Evolutionary conservation across 2,113 vertebrate genomes (phyloP).

Genomic region (Myanophis thanlyinensis): DNA sequence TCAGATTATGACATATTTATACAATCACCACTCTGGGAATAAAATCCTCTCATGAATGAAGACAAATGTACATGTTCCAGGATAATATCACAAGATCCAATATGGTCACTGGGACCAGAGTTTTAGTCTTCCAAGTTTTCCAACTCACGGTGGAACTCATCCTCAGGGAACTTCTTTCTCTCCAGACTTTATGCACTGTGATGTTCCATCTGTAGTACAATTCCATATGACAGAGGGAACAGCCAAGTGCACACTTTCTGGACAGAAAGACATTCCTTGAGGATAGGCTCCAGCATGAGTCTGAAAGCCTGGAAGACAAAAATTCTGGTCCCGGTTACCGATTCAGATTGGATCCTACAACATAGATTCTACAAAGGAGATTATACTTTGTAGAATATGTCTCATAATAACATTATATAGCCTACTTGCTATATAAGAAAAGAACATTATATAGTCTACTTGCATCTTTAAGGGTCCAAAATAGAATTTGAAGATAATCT

Average conservation of each 20-base stretch:
- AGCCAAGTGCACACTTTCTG: too few relatives aligned
- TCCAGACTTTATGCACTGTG: not conserved
- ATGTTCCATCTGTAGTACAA: not conserved
- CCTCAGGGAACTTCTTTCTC: not conserved
- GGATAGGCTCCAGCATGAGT: not conserved
- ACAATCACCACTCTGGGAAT: not conserved
- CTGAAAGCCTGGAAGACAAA: not conserved
- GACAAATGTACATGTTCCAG: not conserved
- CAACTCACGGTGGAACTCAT: not conserved
- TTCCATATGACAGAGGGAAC: not conserved
- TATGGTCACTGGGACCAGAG: not conserved
- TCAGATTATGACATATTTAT: not conserved
- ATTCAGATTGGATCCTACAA: not conserved
- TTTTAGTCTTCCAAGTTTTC: not conserved
- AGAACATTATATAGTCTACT: not conserved
- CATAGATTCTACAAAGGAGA: too few relatives aligned
- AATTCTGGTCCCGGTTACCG: not conserved
- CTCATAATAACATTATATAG: not conserved
- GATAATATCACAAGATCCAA: not conserved
- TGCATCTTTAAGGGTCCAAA: not conserved
- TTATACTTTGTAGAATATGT: not conserved
- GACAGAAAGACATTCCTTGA: too few relatives aligned
- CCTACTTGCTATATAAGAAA: not conserved
- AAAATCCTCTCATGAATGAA: not conserved
- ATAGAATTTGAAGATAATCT: not conserved